A percentile compares a stretch with the other conserved stretches of the same genome.
phyloP scores from a whole-genome alignment of 1,140 invertebrate genomes.

The Ceratina australensis region DNA sequence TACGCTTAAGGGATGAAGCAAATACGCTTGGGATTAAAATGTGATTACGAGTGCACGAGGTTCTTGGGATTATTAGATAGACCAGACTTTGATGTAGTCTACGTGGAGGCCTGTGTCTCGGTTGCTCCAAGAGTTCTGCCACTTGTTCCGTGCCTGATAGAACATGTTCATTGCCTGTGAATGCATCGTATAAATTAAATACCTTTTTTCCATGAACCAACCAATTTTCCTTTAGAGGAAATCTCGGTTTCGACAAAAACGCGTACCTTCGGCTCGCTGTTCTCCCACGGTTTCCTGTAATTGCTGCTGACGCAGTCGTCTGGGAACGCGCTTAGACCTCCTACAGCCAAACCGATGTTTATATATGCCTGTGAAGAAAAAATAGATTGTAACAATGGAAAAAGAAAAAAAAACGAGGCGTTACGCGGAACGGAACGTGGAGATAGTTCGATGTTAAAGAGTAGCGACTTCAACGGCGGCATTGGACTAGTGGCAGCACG shows the following conservation, averaged over 20 bases:
- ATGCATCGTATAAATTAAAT: conserved; percentile 23
- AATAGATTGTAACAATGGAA: not conserved
- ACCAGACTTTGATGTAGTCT: conserved; percentile 83
- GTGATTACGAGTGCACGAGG: not conserved
- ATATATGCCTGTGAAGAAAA: conserved; percentile 85
- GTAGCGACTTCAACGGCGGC: no score
- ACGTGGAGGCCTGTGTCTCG: conserved; percentile 81
- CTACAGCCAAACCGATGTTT: conserved; percentile 86
- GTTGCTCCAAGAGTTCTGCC: conserved; percentile 82
- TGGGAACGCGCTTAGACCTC: conserved; percentile 86
- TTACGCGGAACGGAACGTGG: no score
- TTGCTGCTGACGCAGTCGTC: conserved; percentile 76
- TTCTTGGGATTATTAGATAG: conserved; percentile 73
- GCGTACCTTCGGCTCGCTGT: conserved; percentile 76
- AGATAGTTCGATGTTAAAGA: no score
- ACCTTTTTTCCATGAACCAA: not conserved
- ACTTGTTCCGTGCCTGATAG: conserved; percentile 76
- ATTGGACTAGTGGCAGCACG: no score
- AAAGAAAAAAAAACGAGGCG: no score
- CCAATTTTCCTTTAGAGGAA: not conserved
- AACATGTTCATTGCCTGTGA: conserved; percentile 79
- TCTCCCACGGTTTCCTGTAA: conserved; percentile 86
- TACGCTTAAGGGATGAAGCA: not conserved
- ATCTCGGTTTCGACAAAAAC: not conserved
- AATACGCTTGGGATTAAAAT: not conserved